Percentiles rank a stretch among this genome's conserved stretches.
Conservation (phyloP, 2,888 invertebrate genomes). For the Sycophila texana region DNA sequence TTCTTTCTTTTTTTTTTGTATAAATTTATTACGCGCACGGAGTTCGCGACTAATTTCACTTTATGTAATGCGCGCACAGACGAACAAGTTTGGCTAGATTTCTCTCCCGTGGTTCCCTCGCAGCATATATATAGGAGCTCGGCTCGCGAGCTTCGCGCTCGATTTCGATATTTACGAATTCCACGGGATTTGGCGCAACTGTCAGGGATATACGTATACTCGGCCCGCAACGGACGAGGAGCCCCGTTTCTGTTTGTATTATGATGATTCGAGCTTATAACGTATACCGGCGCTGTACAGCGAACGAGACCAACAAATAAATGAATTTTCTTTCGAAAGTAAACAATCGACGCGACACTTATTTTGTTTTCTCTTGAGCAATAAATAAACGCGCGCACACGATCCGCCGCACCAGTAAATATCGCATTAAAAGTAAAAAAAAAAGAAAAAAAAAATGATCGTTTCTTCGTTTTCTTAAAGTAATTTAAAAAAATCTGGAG, state of each 20-base stretch:
- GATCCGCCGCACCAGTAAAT: too few species aligned
- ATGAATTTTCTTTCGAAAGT: slow-evolving; percentile 22
- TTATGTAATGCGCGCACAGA: slow-evolving; percentile 41
- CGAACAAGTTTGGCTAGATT: slow-evolving; percentile 44
- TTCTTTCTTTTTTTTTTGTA: not conserved
- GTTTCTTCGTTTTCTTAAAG: too few species aligned
- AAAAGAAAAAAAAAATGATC: too few species aligned
- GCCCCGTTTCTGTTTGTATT: slow-evolving; percentile 14
- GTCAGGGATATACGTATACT: too few species aligned
- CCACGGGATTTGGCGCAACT: too few species aligned
- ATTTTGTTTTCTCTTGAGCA: not conserved
- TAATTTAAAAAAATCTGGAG: too few species aligned
- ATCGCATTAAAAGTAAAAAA: too few species aligned
- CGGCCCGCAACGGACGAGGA: not conserved
- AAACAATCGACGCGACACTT: not conserved
- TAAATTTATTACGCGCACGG: slow-evolving; percentile 14
- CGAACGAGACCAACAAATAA: not conserved
- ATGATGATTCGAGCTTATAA: not conserved
- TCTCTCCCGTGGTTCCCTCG: slow-evolving; percentile 24
- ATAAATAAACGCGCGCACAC: too few species aligned
- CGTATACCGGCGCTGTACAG: not conserved
- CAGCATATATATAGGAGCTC: not conserved
- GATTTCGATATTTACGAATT: not conserved
- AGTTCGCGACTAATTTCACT: slow-evolving; percentile 43
- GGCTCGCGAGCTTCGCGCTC: not conserved